phyloP scores from a whole-genome alignment of 2,113 vertebrate species.

The Equus quagga region DNA sequence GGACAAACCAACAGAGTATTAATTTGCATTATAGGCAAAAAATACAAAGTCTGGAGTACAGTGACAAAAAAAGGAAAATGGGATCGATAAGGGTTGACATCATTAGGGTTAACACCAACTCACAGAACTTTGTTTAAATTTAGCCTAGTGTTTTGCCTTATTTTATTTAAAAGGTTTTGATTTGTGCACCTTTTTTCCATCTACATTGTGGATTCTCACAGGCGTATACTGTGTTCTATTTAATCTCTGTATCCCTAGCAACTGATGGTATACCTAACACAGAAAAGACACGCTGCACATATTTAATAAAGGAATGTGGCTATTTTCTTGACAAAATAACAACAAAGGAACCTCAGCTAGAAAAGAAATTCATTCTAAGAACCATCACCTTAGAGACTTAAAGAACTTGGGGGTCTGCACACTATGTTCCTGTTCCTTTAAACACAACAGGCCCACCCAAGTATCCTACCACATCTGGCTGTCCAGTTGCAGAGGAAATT shows the following conservation, averaged over 20 bases:
- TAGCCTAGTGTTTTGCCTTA: not conserved
- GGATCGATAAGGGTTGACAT: not conserved
- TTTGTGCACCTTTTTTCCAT: not conserved
- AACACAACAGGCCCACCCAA: not conserved
- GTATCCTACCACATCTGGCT: not conserved
- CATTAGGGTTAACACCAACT: not conserved
- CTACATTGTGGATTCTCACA: not conserved
- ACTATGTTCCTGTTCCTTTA: not conserved
- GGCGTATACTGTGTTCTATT: not conserved
- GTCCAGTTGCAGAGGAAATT: not conserved
- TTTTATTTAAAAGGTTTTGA: not conserved
- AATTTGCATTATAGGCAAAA: not conserved
- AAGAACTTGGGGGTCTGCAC: not conserved
- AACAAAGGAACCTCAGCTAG: not conserved
- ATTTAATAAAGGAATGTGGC: not conserved
- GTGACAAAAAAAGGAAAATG: not conserved
- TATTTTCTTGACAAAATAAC: not conserved
- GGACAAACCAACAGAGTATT: not conserved
- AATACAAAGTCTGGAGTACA: not conserved
- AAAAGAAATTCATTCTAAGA: conserved; percentile 33
- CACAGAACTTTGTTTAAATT: not conserved
- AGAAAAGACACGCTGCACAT: not conserved
- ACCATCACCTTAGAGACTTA: not conserved
- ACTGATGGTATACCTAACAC: not conserved
- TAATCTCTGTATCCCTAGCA: not conserved